phyloP scores from a whole-genome alignment of 2,113 vertebrate genomes.

The Megaceryle torquata region DNA sequence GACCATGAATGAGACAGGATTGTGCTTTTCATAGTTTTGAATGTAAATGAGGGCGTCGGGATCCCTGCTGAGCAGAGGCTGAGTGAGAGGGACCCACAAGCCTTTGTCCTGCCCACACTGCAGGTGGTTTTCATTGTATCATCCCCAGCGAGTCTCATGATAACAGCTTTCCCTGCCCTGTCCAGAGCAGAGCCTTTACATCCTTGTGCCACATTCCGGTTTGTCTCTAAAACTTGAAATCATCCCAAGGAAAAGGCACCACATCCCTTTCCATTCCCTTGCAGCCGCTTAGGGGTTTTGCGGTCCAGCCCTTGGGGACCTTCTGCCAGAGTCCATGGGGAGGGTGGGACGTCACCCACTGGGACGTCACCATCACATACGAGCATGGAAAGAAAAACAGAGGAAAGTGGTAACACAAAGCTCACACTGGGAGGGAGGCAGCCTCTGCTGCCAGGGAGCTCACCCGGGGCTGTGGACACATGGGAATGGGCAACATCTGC shows the following conservation, averaged over 20 bases:
- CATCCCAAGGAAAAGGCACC: neutral
- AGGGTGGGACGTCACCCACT: neutral
- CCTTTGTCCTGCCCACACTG: neutral
- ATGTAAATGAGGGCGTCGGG: neutral
- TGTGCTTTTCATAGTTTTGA: neutral
- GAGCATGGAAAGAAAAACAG: fast-evolving
- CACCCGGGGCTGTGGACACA: fast-evolving
- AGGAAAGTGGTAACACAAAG: fast-evolving
- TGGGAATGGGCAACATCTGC: neutral
- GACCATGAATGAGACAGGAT: neutral
- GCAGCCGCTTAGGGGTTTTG: fast-evolving
- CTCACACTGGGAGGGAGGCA: neutral
- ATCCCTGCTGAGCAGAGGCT: neutral
- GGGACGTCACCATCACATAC: fast-evolving
- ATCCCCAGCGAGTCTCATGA: fast-evolving
- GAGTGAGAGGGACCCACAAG: neutral
- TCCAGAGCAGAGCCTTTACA: neutral
- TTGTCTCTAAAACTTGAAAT: neutral
- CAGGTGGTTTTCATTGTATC: neutral
- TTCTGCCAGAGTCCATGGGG: fast-evolving
- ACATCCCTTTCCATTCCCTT: neutral
- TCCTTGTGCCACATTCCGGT: neutral
- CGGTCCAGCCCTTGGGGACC: neutral
- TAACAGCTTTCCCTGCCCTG: neutral
- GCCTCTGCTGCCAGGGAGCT: neutral